phyloP scores from a whole-genome alignment of 1,140 invertebrate genomes.

The Solenopsis fugax region DNA sequence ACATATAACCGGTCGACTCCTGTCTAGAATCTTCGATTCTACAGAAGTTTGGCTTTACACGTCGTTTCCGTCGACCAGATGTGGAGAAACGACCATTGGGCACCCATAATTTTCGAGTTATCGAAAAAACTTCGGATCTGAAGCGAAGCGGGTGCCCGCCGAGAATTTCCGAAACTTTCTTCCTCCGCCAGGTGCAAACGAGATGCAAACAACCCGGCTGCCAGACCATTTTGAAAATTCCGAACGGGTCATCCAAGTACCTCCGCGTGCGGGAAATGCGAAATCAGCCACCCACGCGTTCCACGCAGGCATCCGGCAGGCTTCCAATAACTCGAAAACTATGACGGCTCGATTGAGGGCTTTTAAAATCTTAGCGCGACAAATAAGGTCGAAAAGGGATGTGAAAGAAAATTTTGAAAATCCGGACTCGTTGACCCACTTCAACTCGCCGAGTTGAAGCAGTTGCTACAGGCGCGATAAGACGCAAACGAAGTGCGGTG shows the following conservation, averaged over 20 bases:
- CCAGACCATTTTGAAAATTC: conserved; percentile 58
- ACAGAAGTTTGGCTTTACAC: conserved; percentile 54
- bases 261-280: conserved; percentile 43
- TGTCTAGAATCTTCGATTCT: conserved; percentile 52
- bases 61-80: conserved; percentile 57
- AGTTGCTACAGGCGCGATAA: conserved; percentile 42
- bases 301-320: not conserved
- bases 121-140: conserved; percentile 58
- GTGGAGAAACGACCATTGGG: conserved; percentile 60
- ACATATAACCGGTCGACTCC: conserved; percentile 32
- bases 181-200: conserved; percentile 58
- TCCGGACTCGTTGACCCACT: conserved; percentile 42
- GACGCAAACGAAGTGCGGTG: conserved; percentile 42
- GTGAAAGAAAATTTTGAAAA: conserved; percentile 51
- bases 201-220: conserved; percentile 56
- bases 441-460: conserved; percentile 1
- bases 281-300: conserved; percentile 28
- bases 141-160: conserved; percentile 37
- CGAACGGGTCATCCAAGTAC: conserved; percentile 44
- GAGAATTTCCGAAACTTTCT: conserved; percentile 64
- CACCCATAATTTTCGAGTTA: conserved; percentile 60
- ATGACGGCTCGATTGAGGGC: conserved; percentile 37
- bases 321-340: conserved; percentile 50
- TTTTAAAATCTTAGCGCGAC: conserved; percentile 44
- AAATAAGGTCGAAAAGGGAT: conserved; percentile 30